Base-by-base conservation (phyloP, 2,797 vertebrate genomes). In the Darevskia nairensis region DNA sequence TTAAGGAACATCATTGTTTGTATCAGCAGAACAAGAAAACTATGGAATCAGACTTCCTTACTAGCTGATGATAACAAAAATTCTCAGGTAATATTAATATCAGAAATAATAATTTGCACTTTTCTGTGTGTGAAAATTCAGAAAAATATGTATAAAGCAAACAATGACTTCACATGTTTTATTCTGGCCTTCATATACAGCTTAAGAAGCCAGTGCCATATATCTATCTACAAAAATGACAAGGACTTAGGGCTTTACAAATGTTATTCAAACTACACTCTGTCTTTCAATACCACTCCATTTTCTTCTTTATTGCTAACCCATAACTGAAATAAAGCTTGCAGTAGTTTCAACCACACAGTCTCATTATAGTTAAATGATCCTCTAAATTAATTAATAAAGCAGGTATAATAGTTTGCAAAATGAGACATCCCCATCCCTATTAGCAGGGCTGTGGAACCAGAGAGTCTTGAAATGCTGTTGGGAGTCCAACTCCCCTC, bases 291-390 rank as follows among this genome's bases (percentile, higher is more conserved):
- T 55, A 74, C 55, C 74, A 61, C 66, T 74, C 1, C 1, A 13
- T 76, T 76, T 85, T 64, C 89, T 68, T 74, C 75, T 59, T 44
- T 19, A 17, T 23, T 3, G 25, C 10, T n/a, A 87, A 39, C 4
- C 46, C 82, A 71, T 74, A n/a, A 19, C 76, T 76, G 75, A 19
- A 61, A 86, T 68, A 59, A 87, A 86, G 80, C 9, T 29, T 44
- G 17, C 15, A 19, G 68, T 13, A 29, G 64, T 1, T 82, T 88
- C 86, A 90, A 87, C 82, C 55, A 50, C 80, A 88, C 80, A 41
- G 23, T 77, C 25, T 89, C 85, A 90, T 80, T 86, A 91, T 84
- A 93, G 92, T 82, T 90, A 86, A 74, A 87, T 32, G 75, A 69
- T 71, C 35, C 79, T 64, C 72, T 39, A 32, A 17, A 72, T 72